These are phyloP conservation scores for Sturmia bella DNA, from an alignment of 2,888 invertebrate species.

Conservation along the genomic window DNA sequence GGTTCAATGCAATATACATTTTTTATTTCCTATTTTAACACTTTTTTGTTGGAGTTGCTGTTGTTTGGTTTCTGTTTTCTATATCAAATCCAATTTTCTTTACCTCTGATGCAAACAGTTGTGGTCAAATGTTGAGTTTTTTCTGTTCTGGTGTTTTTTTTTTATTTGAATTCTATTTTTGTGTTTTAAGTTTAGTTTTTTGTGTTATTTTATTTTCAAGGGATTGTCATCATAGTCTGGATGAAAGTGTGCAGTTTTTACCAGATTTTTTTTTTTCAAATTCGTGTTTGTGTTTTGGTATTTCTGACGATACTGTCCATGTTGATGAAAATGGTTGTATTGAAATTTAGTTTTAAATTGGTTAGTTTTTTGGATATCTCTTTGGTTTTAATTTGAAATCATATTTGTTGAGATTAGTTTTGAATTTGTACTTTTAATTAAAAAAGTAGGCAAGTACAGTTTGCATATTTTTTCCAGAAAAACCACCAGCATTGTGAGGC, in stretches of 20 bases:
- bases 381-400: slow-evolving; percentile 3
- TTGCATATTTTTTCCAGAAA: no score
- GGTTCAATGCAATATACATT: slow-evolving; percentile 56
- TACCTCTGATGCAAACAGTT: slow-evolving; percentile 70
- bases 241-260: slow-evolving; percentile 28
- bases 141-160: slow-evolving; percentile 1
- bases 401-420: no score
- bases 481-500: no score
- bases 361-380: slow-evolving; percentile 67
- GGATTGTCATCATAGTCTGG: slow-evolving; percentile 47
- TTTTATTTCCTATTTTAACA: slow-evolving; percentile 27
- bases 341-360: slow-evolving; percentile 77
- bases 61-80: slow-evolving; percentile 55
- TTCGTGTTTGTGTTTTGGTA: slow-evolving; percentile 43
- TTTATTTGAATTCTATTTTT: slow-evolving; percentile 7
- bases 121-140: slow-evolving; percentile 68
- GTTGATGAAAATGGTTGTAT: slow-evolving; percentile 42
- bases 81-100: slow-evolving; percentile 68
- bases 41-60: slow-evolving; percentile 21
- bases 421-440: no score
- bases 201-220: slow-evolving; percentile 38
- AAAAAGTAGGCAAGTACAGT: no score
- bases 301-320: slow-evolving; percentile 48
- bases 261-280: slow-evolving; percentile 26
- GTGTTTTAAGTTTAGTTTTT: slow-evolving; percentile 33